phyloP scores from a whole-genome alignment of 2,797 vertebrate genomes.

The Girardinus metallicus region DNA sequence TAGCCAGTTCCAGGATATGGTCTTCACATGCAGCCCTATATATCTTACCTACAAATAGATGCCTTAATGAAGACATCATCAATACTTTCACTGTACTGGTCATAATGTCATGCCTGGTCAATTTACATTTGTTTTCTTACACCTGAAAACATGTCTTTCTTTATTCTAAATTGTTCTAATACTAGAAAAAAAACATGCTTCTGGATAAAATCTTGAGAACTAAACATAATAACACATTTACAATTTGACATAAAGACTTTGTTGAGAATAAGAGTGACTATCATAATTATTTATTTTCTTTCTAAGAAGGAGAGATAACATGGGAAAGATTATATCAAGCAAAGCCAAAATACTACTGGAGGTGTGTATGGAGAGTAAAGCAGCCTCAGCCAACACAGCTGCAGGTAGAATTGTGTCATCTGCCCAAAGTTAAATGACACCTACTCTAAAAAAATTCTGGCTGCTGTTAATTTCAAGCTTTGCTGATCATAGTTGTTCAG shows the following conservation, averaged over 20 bases:
- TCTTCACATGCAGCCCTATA: not conserved
- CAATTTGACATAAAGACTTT: not conserved
- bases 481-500: constrained; percentile 61
- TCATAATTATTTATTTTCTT: not conserved
- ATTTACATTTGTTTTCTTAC: not conserved
- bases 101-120: not conserved
- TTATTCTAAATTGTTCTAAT: not conserved
- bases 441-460: constrained; percentile 22
- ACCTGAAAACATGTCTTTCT: not conserved
- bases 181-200: not conserved
- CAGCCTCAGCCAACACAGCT: constrained; percentile 19
- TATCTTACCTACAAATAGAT: not conserved
- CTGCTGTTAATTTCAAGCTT: constrained; percentile 65
- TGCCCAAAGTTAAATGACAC: constrained; percentile 39
- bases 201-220: not conserved
- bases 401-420: constrained; percentile 37
- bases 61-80: not conserved
- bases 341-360: not conserved
- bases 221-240: not conserved
- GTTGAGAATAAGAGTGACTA: not conserved
- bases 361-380: constrained; percentile 9
- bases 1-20: not conserved
- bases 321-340: not conserved
- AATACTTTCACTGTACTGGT: not conserved
- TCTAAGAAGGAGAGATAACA: not conserved